Evolutionary conservation across 2,888 invertebrate genomes (phyloP), one percentile per base, ranked within the genome.

Genomic region (Melanostoma scalare): DNA sequence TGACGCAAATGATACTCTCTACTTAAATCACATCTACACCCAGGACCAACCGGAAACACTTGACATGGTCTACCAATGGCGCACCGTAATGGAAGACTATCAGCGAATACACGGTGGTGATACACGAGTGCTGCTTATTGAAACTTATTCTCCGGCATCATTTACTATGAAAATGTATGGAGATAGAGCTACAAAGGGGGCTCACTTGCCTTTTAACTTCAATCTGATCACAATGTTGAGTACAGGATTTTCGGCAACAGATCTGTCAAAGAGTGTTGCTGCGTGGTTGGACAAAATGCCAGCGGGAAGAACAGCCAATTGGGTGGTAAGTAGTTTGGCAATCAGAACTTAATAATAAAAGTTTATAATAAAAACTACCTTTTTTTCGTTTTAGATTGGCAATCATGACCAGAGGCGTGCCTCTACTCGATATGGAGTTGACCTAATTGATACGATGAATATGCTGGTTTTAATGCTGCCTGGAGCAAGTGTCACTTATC

Each of bases 381-480:
- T 69, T 44, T 5, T 10, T 53, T 1, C 5, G 9, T n/a, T 52
- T 2, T 44, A 95, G 95, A 91, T 94, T 65, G 95, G 95, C 4
- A 95, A 95, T 89, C 95, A 95, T 86, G 95, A 95, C 5, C 46
- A 61, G 2, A 61, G 48, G 2, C 92, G 95, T 77, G 92, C 94
- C 88, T 93, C 93, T 0, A 92, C 93, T 0, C 93, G 95, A 0
- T 93, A 94, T 87, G 94, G 95, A 0, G 89, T 89, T 1, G 93
- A 93, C 86, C 93, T 95, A 88, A 93, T 94, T 0, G 95, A 96
- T 78, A 94, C 94, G 88, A 44, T 90, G 86, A 96, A 96, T 88
- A 96, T 98, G 95, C 90, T 98, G 35, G 92, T 94, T 3, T 92
- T 96, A 86, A 92, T 97, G 2, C 91, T 98, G 72, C 97, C 97